Evolutionary conservation across 2,797 vertebrate genomes (phyloP).

Genomic region (Mico argentatus): DNA sequence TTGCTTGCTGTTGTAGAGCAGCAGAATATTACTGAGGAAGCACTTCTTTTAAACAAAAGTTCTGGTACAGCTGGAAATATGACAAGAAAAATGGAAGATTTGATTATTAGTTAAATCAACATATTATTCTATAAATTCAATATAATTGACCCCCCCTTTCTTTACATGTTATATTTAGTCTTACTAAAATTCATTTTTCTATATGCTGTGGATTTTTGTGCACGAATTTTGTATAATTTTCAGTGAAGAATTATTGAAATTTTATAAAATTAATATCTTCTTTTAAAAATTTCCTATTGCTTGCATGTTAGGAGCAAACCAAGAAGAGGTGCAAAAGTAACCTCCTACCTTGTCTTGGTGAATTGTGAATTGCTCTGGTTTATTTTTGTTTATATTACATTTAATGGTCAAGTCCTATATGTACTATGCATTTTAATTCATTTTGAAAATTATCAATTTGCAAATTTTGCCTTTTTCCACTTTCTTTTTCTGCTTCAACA

Average conservation of each 20-base stretch:
- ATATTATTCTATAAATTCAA: neutral
- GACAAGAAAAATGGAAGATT: neutral
- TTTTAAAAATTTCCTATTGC: neutral
- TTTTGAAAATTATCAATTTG: neutral
- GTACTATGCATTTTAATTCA: neutral
- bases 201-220: neutral
- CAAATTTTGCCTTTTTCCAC: neutral
- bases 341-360: neutral
- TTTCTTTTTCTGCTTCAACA: constrained; percentile 59
- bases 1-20: neutral
- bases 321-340: neutral
- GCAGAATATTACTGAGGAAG: neutral
- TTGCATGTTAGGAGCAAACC: neutral
- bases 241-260: constrained; percentile 14
- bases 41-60: neutral
- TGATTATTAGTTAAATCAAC: neutral
- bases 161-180: neutral
- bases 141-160: neutral
- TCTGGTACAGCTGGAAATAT: neutral
- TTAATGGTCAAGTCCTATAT: neutral
- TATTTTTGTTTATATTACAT: neutral
- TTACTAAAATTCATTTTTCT: neutral
- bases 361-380: neutral
- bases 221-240: neutral
- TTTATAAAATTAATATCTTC: neutral